A percentile compares a stretch with the other conserved stretches of the same genome.
Evolutionary conservation across 2,113 vertebrate genomes (phyloP).

Genomic region (Heterochromis multidens): DNA sequence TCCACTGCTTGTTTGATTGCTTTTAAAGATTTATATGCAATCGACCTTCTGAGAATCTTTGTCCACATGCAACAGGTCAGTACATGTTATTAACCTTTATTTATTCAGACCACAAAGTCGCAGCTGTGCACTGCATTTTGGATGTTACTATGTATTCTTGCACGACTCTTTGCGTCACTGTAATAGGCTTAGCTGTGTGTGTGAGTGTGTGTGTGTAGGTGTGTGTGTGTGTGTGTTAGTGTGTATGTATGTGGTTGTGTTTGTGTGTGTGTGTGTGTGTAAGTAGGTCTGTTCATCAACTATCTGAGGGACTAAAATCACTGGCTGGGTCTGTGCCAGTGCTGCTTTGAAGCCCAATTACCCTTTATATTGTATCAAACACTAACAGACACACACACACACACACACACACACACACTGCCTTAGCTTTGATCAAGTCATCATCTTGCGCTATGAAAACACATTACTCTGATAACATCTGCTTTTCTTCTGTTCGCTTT

Average conservation of each 20-base stretch:
- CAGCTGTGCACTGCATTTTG: slow-evolving; percentile 22
- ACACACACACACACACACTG: neutral
- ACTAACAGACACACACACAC: neutral
- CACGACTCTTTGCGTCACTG: slow-evolving; percentile 15
- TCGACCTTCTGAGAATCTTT: neutral
- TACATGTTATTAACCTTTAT: neutral
- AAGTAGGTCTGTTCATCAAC: slow-evolving; percentile 21
- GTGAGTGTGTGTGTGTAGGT: neutral
- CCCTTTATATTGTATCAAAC: neutral
- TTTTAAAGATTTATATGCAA: neutral
- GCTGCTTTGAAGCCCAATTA: slow-evolving; percentile 20
- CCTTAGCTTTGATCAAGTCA: neutral
- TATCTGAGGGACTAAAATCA: slow-evolving; percentile 15
- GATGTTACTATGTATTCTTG: slow-evolving; percentile 22
- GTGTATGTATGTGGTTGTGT: no score
- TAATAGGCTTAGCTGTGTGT: slow-evolving; percentile 50
- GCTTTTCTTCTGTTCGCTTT: slow-evolving; percentile 1
- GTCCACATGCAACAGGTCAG: neutral
- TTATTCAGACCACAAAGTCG: slow-evolving; percentile 8
- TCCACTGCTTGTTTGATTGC: neutral
- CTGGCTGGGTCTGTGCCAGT: neutral
- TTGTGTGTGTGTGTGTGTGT: neutral
- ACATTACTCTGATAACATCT: neutral
- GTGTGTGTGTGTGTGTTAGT: no score
- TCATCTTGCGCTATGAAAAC: neutral